Evolutionary conservation across 2,797 vertebrate genomes (phyloP).

Genomic region (Enteromius argenteus): DNA sequence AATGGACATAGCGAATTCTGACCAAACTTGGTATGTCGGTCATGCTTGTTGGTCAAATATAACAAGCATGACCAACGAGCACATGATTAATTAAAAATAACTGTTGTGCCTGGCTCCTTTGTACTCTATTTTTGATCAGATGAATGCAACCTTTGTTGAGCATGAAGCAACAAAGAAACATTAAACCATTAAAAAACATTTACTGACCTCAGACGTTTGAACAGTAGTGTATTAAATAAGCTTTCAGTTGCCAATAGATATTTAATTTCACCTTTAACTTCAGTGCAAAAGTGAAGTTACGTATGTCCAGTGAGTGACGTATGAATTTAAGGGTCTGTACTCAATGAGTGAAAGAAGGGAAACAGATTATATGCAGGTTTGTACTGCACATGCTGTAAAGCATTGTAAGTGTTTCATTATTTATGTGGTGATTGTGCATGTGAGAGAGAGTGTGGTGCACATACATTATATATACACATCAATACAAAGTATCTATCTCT

Average conservation of each 20-base stretch:
- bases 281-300: background rate
- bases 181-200: background rate
- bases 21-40: background rate
- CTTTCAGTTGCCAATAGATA: background rate
- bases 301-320: background rate
- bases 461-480: constrained; percentile 6
- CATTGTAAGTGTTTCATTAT: constrained; percentile 18
- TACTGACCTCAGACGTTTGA: background rate
- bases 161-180: background rate
- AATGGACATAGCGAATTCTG: background rate
- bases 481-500: background rate
- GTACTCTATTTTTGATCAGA: background rate
- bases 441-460: constrained; percentile 3
- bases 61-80: background rate
- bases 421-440: constrained; percentile 10
- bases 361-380: background rate
- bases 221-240: background rate
- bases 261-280: background rate
- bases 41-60: background rate
- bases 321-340: background rate
- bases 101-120: background rate
- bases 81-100: background rate
- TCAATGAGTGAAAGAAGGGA: constrained; percentile 3
- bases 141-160: background rate
- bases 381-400: background rate